phyloP scores from a whole-genome alignment of 2,888 invertebrate genomes.

The Melieria picta region DNA sequence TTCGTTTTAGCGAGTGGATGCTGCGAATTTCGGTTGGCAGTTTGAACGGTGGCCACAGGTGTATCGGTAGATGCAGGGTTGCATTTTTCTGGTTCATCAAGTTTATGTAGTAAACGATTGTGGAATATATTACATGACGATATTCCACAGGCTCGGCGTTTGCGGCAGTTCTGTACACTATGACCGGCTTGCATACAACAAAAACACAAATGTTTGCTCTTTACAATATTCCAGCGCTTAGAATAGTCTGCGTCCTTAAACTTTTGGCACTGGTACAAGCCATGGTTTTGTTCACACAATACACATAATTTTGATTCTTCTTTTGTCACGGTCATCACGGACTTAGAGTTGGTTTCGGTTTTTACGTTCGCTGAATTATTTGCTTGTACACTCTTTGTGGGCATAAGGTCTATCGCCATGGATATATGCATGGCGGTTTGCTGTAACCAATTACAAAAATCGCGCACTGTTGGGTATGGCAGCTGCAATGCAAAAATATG shows the following conservation, averaged over 20 bases:
- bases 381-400: not conserved
- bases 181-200: not conserved
- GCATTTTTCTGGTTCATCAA: not conserved
- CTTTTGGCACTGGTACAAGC: not conserved
- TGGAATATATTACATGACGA: not conserved
- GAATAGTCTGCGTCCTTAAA: conserved; percentile 5
- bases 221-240: not conserved
- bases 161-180: not conserved
- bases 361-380: no score
- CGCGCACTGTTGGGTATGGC: not conserved
- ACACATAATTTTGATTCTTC: not conserved
- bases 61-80: not conserved
- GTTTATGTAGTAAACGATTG: not conserved
- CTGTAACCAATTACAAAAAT: conserved; percentile 10
- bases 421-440: not conserved
- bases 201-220: not conserved
- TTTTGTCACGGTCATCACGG: not conserved
- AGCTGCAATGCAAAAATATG: not conserved
- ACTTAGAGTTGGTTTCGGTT: not conserved
- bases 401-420: conserved; percentile 1
- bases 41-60: conserved; percentile 11
- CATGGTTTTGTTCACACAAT: not conserved
- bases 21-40: not conserved
- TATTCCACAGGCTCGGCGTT: conserved; percentile 4
- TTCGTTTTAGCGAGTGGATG: conserved; percentile 4